These are phyloP conservation scores for Notodonta dromedarius DNA, from an alignment of 2,888 invertebrate genomes.

Conservation along the genomic window DNA sequence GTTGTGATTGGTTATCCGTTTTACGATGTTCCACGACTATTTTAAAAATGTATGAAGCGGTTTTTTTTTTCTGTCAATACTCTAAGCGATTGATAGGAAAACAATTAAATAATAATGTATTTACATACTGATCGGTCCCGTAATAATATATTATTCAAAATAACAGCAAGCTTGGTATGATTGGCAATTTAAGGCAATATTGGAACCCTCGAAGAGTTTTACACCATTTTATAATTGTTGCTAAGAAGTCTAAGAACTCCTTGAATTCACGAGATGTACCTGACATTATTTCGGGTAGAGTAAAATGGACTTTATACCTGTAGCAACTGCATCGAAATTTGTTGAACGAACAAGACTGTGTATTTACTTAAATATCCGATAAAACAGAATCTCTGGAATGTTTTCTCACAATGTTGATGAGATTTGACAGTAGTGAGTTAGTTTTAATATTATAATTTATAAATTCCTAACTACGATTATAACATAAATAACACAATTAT, in stretches of 20 bases:
- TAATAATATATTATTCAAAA: background rate
- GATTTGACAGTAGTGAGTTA: slow-evolving; percentile 33
- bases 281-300: background rate
- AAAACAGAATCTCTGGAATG: slow-evolving; percentile 43
- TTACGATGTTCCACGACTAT: too few species aligned
- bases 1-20: too few species aligned
- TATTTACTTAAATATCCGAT: background rate
- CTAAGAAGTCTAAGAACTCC: too few species aligned
- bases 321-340: background rate
- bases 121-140: background rate
- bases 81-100: background rate
- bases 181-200: slow-evolving; percentile 1
- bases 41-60: too few species aligned
- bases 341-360: background rate
- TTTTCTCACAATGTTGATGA: slow-evolving; percentile 20
- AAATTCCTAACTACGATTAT: slow-evolving; percentile 51
- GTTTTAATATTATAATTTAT: slow-evolving; percentile 32
- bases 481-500: slow-evolving; percentile 35
- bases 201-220: background rate
- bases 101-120: background rate
- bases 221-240: background rate
- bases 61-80: background rate
- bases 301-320: background rate
- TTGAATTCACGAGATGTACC: too few species aligned
- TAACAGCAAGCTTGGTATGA: background rate